Base-by-base conservation (phyloP, 2,888 invertebrate genomes). In the Cynaeus angustus region DNA sequence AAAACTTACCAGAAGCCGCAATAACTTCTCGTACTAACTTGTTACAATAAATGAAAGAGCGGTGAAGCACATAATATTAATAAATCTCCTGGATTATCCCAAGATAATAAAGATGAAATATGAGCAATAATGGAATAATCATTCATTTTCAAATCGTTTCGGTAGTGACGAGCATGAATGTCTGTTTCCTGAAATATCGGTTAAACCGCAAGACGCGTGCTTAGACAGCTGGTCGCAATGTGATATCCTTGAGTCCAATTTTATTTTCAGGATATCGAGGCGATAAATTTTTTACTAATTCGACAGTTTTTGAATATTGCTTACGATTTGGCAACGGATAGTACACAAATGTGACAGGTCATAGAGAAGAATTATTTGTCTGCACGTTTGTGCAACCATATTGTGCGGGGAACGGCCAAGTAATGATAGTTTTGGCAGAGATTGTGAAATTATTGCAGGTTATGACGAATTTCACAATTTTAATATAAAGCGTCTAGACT, bases 21-120 rank as follows among this genome's bases (percentile, higher is more conserved):
- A 12, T 61, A 48, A 48, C 30, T 46, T 14, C 48, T n/a, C 46
- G 3, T 38, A 3, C 56, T 41, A 38, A 56, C 56, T 41, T 56
- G 43, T 56, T 56, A 41, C 26, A 41, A 56, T 56, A 56, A 56
- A 50, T 38, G 62, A 62, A 50, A 50, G 37, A 33, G 38, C 41
- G 21, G 9, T 28, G 7, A 28, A 41, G 21, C 41, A 26, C 21
- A 46, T 46, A 62, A 62, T 62, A 62, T 62, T 48, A 48, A 62
- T 62, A 62, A 62, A 62, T 62, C 59, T 58, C 28, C 10, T 14
- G 43, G 38, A 56, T 56, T 56, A 14, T 59, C 45, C 33, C 26
- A 2, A 30, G 59, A 43, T 59, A 26, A 59, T 59, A 45, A 46
- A 45, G 9, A 12, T 59, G 59, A 58, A 58, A 13, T 58, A 58